A percentile compares a stretch with the other conserved stretches of the same genome.
Evolutionary conservation across 2,797 vertebrate species (phyloP).

Genomic region (Hypotaenidia philippensis): DNA sequence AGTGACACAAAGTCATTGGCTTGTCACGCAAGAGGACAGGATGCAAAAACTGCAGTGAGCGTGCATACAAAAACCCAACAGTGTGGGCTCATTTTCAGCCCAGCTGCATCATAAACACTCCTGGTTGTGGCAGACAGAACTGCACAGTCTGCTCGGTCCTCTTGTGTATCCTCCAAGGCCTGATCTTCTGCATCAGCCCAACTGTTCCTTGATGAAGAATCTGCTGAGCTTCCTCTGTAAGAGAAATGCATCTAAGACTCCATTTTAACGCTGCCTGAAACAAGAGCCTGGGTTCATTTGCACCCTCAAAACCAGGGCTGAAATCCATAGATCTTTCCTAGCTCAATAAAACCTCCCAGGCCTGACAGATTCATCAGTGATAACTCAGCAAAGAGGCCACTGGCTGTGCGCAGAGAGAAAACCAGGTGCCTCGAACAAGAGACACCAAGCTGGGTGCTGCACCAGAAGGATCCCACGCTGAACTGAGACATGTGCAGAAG

Average conservation of each 20-base stretch:
- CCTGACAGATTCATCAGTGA: conserved; percentile 66
- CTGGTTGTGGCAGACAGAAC: background rate
- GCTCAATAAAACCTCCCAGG: conserved; percentile 65
- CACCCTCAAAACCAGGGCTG: conserved; percentile 54
- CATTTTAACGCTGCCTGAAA: conserved; percentile 63
- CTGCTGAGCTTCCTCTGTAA: conserved; percentile 39
- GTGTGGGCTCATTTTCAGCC: conserved; percentile 8
- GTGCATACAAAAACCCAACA: background rate
- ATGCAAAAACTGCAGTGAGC: conserved; percentile 30
- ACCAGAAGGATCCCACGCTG: background rate
- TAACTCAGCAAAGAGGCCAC: conserved; percentile 20
- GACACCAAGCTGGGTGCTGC: background rate
- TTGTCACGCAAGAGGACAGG: conserved; percentile 27
- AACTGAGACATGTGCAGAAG: background rate
- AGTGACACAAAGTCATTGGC: conserved; percentile 59
- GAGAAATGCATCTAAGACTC: conserved; percentile 19
- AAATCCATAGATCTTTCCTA: conserved; percentile 63
- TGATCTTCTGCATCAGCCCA: background rate
- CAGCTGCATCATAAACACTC: conserved; percentile 36
- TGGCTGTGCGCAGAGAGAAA: background rate
- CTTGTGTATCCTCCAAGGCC: background rate
- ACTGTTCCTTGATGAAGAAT: background rate
- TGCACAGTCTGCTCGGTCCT: background rate
- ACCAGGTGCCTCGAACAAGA: background rate
- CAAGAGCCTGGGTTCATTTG: background rate